A percentile compares a stretch with the other conserved stretches of the same genome.
phyloP scores from a whole-genome alignment of 2,113 vertebrate species.

The Nothoprocta pentlandii region DNA sequence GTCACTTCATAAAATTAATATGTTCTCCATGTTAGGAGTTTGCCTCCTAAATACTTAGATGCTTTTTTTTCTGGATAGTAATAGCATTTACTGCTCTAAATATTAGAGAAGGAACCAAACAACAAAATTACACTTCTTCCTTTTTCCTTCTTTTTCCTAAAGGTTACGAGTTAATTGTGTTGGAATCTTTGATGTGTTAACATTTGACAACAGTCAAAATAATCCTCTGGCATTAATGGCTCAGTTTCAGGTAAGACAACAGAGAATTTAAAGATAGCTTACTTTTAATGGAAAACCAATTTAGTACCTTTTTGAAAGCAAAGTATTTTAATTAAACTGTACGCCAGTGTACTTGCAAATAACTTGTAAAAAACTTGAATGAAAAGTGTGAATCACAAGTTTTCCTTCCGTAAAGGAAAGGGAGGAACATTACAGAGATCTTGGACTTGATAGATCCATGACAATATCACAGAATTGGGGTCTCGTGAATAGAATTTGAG shows the following conservation, averaged over 20 bases:
- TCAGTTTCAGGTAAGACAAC: conserved; percentile 93
- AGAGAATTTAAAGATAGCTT: neutral
- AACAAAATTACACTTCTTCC: neutral
- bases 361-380: neutral
- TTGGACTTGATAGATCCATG: neutral
- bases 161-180: conserved; percentile 99
- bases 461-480: neutral
- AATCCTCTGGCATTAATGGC: conserved; percentile 98
- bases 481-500: neutral
- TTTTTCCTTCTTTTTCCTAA: conserved; percentile 53
- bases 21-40: neutral
- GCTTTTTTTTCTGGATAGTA: neutral
- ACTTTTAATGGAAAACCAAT: neutral
- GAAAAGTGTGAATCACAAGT: neutral
- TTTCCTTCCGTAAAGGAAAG: neutral
- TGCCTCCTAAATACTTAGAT: neutral
- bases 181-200: conserved; percentile 97
- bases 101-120: neutral
- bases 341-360: neutral
- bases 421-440: neutral
- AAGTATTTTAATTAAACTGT: neutral
- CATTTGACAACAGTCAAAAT: conserved; percentile 98
- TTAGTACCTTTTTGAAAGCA: neutral
- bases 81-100: neutral
- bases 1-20: neutral